Evolutionary conservation across 2,797 vertebrate species (phyloP), one percentile per base, ranked within the genome.

Genomic region (Microctenopoma lineatum): DNA sequence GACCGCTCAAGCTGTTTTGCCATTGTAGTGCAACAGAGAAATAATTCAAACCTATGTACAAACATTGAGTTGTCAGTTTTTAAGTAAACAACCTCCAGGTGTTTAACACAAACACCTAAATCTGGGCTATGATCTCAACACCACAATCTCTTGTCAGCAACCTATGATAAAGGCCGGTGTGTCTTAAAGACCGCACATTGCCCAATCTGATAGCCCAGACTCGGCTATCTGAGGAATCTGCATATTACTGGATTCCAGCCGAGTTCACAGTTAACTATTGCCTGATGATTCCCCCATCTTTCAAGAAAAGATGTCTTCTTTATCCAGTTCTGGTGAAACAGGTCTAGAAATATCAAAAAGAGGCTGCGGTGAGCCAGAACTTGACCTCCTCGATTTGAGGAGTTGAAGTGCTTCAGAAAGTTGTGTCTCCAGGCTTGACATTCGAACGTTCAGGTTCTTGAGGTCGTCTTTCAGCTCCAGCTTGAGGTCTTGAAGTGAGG

Each of bases 401-500:
- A 99, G 94, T 79, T 95, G 94, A 83, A 99, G 93, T 45, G 98
- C 96, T 85, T 99, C 97, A 1, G 93, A 82, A 1, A 99, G 96
- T 84, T 99, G 97, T 6, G 93, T 94, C 94, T 99, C 98, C 53
- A 99, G 93, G 77, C 90, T 91, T 10, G 94, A 93, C 93, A 99
- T 96, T 87, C 96, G 96, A 70, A 91, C 87, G 8, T 95, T 95
- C 76, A 99, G 92, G 87, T 90, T 95, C 76, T 96, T 95, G 79
- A 99, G 95, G 90, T 99, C 98, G 75, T 98, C 97, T 86, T 98
- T 99, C 59, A 99, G 87, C 88, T 99, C 98, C 0, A 95, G 93
- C 45, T 96, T 98, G 76, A 98, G 94, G 89, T 99, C 98, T 75
- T 96, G 92, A 67, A 99, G 90, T 0, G 96, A 95, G 42, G 97